Evolutionary conservation across 35 echinoderm and acorn worm species (phyloP).

Genomic region (Nesometra sesokonis): DNA sequence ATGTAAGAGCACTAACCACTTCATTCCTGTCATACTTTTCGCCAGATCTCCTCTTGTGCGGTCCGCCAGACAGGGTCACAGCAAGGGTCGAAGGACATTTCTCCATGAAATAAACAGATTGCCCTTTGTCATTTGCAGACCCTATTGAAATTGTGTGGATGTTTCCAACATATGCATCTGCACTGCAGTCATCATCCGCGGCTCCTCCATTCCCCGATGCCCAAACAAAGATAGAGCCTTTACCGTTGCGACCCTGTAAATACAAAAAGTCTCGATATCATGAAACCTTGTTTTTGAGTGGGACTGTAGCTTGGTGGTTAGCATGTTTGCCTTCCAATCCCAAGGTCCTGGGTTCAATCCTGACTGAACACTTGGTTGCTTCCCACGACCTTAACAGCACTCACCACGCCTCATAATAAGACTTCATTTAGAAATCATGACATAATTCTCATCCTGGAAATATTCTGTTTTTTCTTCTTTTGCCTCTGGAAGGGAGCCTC

Average conservation of each 20-base stretch:
- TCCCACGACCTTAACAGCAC: too few species aligned
- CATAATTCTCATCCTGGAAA: too few species aligned
- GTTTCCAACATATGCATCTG: constrained; percentile 82
- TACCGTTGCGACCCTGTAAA: constrained; percentile 81
- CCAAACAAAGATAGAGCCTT: constrained; percentile 92
- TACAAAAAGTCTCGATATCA: background rate
- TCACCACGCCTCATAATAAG: too few species aligned
- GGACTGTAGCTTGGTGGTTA: too few species aligned
- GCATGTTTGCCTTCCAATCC: too few species aligned
- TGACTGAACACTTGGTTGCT: too few species aligned
- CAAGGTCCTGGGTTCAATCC: too few species aligned
- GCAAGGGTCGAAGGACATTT: constrained; percentile 75
- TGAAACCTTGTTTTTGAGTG: background rate
- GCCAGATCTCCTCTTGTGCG: background rate
- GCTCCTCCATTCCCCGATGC: constrained; percentile 84
- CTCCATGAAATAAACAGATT: constrained; percentile 66
- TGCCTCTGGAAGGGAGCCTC: too few species aligned
- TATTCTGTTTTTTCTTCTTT: too few species aligned
- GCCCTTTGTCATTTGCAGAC: constrained; percentile 68
- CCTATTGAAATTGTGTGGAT: constrained; percentile 90
- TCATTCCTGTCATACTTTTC: constrained; percentile 33
- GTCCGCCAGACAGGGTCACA: constrained; percentile 78
- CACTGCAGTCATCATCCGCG: constrained; percentile 66
- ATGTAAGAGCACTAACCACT: constrained; percentile 42
- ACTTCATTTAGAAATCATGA: too few species aligned